These are phyloP conservation scores for Neolamprologus brichardi DNA, from an alignment of 2,113 vertebrate species.

Conservation along the genomic window DNA sequence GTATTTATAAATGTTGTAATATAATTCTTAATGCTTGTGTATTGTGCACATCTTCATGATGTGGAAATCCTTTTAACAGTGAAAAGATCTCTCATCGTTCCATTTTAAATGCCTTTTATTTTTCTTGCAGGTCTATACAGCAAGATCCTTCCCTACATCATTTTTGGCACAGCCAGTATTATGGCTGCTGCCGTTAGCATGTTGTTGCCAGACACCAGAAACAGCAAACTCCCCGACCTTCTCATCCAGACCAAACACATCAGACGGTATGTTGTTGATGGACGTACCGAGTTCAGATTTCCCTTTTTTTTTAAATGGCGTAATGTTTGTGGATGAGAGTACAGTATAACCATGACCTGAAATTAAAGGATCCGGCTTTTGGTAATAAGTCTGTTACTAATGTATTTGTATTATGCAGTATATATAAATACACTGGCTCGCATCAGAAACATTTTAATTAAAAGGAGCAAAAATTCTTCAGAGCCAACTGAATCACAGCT, in stretches of 20 bases:
- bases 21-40: not conserved
- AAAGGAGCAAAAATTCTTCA: not conserved
- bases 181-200: not conserved
- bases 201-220: conserved; percentile 38
- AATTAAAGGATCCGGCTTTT: not conserved
- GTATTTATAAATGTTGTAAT: not conserved
- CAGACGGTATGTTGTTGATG: not conserved
- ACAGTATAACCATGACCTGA: not conserved
- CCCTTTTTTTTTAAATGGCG: not conserved
- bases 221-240: conserved; percentile 35
- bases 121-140: not conserved
- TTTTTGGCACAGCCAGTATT: not conserved
- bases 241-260: conserved; percentile 36
- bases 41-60: not conserved
- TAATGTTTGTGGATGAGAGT: not conserved
- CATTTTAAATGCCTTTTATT: not conserved
- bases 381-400: not conserved
- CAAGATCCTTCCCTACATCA: not conserved
- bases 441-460: not conserved
- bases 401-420: not conserved
- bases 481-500: not conserved
- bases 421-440: not conserved
- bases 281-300: not conserved
- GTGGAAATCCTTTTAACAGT: not conserved
- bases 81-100: not conserved